A percentile compares a stretch with the other conserved stretches of the same genome.
Evolutionary conservation across 2,888 invertebrate genomes (phyloP).

Genomic region (Hipparchia semele): DNA sequence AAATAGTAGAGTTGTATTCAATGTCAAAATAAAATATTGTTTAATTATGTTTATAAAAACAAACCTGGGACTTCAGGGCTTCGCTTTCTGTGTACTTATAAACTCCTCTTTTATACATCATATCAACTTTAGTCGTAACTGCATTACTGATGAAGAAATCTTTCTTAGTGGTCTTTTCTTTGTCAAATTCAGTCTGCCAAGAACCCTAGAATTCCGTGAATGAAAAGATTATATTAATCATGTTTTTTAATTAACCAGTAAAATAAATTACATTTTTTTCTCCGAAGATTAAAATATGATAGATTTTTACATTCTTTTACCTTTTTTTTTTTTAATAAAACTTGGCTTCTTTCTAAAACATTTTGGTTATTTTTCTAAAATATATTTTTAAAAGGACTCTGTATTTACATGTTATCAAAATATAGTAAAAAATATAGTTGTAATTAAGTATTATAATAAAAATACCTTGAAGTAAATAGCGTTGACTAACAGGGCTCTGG

Average conservation of each 20-base stretch:
- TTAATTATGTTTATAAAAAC: neutral
- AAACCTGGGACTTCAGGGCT: conserved; percentile 66
- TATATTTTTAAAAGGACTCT: no score
- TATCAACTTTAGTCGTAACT: conserved; percentile 84
- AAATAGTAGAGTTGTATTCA: neutral
- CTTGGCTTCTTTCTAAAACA: no score
- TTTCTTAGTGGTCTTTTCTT: conserved; percentile 74
- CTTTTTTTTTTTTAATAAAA: no score
- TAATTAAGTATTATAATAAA: neutral
- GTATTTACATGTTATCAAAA: neutral
- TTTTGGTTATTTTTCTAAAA: no score
- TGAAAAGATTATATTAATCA: no score
- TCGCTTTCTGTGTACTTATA: conserved; percentile 64
- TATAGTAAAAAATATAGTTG: neutral
- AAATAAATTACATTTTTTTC: neutral
- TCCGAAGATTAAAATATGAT: neutral
- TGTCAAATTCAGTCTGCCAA: conserved; percentile 87
- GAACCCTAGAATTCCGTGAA: conserved; percentile 67
- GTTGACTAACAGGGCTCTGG: conserved; percentile 89
- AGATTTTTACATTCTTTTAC: no score
- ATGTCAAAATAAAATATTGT: neutral
- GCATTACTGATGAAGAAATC: conserved; percentile 85
- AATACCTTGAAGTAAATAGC: conserved; percentile 92
- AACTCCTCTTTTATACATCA: conserved; percentile 84
- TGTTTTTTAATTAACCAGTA: no score